phyloP scores from a whole-genome alignment of 2,797 vertebrate species.

The Triplophysa bombifrons region DNA sequence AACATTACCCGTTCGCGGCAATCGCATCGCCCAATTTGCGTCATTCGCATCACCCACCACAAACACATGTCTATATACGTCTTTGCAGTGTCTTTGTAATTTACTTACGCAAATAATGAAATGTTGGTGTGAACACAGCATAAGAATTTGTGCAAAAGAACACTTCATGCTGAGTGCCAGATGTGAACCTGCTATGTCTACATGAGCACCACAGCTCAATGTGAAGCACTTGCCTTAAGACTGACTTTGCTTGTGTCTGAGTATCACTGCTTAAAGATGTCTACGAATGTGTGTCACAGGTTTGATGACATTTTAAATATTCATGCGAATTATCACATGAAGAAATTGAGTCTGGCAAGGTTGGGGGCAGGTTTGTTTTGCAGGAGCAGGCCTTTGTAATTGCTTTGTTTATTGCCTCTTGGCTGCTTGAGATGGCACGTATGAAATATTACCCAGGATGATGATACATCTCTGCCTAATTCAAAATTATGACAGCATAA shows the following conservation, averaged over 20 bases:
- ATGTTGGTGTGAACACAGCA: too few relatives aligned
- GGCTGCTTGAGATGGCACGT: constrained; percentile 39
- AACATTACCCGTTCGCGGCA: too few relatives aligned
- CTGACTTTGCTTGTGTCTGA: neutral
- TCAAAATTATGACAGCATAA: constrained; percentile 57
- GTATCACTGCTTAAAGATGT: neutral
- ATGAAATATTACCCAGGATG: constrained; percentile 57
- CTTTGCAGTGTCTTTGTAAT: too few relatives aligned
- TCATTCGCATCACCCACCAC: too few relatives aligned
- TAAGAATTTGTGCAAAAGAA: too few relatives aligned
- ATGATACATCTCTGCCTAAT: constrained; percentile 59
- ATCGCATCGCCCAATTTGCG: too few relatives aligned
- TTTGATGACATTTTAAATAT: constrained; percentile 51
- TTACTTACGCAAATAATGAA: too few relatives aligned
- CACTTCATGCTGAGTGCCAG: neutral
- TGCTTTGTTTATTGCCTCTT: constrained; percentile 63
- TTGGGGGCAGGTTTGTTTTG: constrained; percentile 47
- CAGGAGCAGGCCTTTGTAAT: constrained; percentile 52
- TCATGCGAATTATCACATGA: constrained; percentile 42
- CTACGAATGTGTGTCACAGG: constrained; percentile 19
- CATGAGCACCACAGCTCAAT: neutral
- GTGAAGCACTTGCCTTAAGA: neutral
- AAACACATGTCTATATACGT: too few relatives aligned
- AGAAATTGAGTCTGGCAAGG: constrained; percentile 26
- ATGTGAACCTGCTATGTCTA: neutral